Evolutionary conservation across 2,888 invertebrate species (phyloP), one percentile per base, ranked within the genome.

Genomic region (Gasteruption jaculator): DNA sequence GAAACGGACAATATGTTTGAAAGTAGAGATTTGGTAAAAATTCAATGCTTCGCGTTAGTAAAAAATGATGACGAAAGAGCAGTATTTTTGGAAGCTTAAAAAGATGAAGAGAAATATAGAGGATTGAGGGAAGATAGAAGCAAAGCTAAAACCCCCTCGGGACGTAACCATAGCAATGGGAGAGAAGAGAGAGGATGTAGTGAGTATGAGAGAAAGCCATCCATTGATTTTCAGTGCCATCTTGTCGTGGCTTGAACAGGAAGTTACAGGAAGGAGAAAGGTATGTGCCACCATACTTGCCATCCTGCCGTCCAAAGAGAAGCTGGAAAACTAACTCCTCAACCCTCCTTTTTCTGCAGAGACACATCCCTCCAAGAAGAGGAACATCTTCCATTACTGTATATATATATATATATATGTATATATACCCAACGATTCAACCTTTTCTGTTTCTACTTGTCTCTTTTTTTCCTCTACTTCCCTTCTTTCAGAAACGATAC

Each of bases 221-320:
- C 63, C 68, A 68, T 68, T 66, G 68, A 68, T 68, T 68, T 68
- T 68, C 66, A 68, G 67, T 65, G 64, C 68, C 66, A 65, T 66
- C 67, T 65, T 67, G 66, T 67, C 65, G 66, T 63, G 58, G 58
- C 58, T 60, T 49, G 52, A 53, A 27, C 48, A 48, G 47, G 52
- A 57, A 52, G 52, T 52, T 55, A 52, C 43, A 43, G 38, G 48
- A 41, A 34, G n/a, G n/a, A n/a, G n/a, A n/a, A n/a, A n/a, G n/a
- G n/a, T n/a, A n/a, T n/a, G n/a, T n/a, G n/a, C n/a, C n/a, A n/a
- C n/a, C n/a, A n/a, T n/a, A 43, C 49, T 47, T 46, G 39, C 44
- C 41, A 35, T n/a, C n/a, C n/a, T n/a, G n/a, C n/a, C n/a, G n/a
- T n/a, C n/a, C n/a, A n/a, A n/a, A n/a, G n/a, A n/a, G n/a, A n/a